A percentile compares a stretch with the other conserved stretches of the same genome.
These are phyloP conservation scores for Phalacrocorax carbo DNA, from an alignment of 2,113 vertebrate genomes.

Conservation along the genomic window DNA sequence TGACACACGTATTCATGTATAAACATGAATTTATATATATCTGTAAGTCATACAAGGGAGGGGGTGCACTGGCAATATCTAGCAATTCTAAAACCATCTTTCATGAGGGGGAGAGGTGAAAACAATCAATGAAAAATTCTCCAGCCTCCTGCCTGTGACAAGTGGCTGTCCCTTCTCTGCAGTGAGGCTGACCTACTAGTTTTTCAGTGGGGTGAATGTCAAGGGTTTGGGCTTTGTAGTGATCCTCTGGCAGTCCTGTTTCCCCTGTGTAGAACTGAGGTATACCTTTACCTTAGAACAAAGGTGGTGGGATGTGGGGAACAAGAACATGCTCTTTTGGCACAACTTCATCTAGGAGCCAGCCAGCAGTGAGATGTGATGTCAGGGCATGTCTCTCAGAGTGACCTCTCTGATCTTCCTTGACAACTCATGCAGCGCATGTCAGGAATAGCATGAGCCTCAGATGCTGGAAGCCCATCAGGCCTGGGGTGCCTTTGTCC, in stretches of 20 bases:
- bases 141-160: not conserved
- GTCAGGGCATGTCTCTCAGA: not conserved
- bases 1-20: not conserved
- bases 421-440: not conserved
- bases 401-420: not conserved
- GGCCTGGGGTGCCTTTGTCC: not conserved
- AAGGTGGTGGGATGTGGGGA: not conserved
- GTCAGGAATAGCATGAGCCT: not conserved
- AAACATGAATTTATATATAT: not conserved
- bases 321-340: not conserved
- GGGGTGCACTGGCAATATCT: not conserved
- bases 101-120: not conserved
- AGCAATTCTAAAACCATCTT: not conserved
- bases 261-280: not conserved
- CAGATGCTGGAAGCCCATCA: not conserved
- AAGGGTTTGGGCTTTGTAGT: not conserved
- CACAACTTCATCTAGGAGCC: not conserved
- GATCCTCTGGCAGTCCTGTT: not conserved
- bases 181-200: not conserved
- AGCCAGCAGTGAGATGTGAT: not conserved
- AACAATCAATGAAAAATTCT: not conserved
- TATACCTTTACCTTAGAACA: not conserved
- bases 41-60: not conserved
- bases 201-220: not conserved
- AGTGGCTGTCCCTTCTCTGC: not conserved